Conservation (phyloP, 53 echinoderm and acorn worm species). For the Hippasteria phrygiana region DNA sequence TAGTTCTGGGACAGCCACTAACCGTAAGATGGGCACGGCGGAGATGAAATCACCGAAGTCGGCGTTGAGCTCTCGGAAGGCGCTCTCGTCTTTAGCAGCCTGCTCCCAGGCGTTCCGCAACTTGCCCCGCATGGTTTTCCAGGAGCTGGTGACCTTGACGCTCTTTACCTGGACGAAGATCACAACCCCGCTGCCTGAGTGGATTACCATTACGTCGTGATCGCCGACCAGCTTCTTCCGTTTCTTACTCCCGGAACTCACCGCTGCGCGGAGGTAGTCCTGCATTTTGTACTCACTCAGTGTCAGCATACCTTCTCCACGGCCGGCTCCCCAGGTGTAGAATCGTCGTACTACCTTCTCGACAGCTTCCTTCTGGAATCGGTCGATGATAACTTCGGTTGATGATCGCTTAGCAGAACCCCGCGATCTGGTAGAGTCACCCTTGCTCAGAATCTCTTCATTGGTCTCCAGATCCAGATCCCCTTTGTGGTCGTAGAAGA, state of each 20-base stretch:
- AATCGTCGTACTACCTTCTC: constrained; percentile 53
- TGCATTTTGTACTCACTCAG: constrained; percentile 72
- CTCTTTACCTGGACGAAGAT: constrained; percentile 68
- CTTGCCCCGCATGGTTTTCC: constrained; percentile 63
- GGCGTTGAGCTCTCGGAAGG: constrained; percentile 68
- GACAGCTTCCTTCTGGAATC: constrained; percentile 74
- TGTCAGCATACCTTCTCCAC: constrained; percentile 59
- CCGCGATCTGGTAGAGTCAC: not conserved
- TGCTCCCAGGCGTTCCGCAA: constrained; percentile 63
- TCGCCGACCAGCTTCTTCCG: constrained; percentile 54
- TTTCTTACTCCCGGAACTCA: constrained; percentile 3
- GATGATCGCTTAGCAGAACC: constrained; percentile 45
- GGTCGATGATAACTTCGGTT: constrained; percentile 30
- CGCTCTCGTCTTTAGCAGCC: constrained; percentile 52
- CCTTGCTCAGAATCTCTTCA: constrained; percentile 9
- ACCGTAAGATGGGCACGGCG: constrained; percentile 37
- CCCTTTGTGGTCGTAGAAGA: constrained; percentile 68
- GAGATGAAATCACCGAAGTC: constrained; percentile 37
- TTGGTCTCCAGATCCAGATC: constrained; percentile 67
- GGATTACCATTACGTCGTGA: constrained; percentile 66
- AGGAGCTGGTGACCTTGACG: constrained; percentile 26
- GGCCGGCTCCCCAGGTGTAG: constrained; percentile 56
- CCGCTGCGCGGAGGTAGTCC: constrained; percentile 39
- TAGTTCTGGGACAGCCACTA: constrained; percentile 69
- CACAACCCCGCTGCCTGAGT: constrained; percentile 38